Evolutionary conservation across 2,797 vertebrate species (phyloP).

Genomic region (Microctenopoma lineatum): DNA sequence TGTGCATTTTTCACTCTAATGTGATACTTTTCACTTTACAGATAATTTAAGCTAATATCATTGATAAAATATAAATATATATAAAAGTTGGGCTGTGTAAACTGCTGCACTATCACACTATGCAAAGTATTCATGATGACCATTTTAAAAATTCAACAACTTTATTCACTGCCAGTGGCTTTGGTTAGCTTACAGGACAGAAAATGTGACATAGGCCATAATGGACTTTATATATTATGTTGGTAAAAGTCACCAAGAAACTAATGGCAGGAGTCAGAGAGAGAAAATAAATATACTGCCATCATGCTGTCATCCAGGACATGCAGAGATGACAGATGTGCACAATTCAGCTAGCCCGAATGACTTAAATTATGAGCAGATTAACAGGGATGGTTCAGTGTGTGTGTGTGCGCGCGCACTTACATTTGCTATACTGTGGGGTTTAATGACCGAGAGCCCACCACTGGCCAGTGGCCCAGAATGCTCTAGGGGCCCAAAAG

Average conservation of each 20-base stretch:
- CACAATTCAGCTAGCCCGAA: constrained; percentile 58
- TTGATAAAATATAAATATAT: too few relatives aligned
- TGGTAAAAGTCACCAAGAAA: neutral
- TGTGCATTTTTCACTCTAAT: too few relatives aligned
- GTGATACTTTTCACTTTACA: too few relatives aligned
- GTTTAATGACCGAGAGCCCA: too few relatives aligned
- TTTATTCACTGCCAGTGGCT: neutral
- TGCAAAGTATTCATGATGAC: too few relatives aligned
- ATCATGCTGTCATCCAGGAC: constrained; percentile 33
- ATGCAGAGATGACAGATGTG: constrained; percentile 69
- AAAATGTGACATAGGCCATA: neutral
- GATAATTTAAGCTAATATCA: too few relatives aligned
- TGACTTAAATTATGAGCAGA: constrained; percentile 74
- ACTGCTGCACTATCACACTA: too few relatives aligned
- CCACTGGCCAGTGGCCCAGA: too few relatives aligned
- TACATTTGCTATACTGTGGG: too few relatives aligned
- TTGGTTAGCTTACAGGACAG: neutral
- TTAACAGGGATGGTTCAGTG: constrained; percentile 62
- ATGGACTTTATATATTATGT: neutral
- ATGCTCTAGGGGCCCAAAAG: too few relatives aligned
- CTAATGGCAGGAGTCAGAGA: neutral
- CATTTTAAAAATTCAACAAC: too few relatives aligned
- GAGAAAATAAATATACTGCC: neutral
- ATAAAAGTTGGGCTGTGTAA: too few relatives aligned
- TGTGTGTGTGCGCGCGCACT: constrained; percentile 16